Percentiles rank a stretch among this genome's conserved stretches.
phyloP scores from a whole-genome alignment of 2,797 vertebrate genomes.

The Myotis daubentonii region DNA sequence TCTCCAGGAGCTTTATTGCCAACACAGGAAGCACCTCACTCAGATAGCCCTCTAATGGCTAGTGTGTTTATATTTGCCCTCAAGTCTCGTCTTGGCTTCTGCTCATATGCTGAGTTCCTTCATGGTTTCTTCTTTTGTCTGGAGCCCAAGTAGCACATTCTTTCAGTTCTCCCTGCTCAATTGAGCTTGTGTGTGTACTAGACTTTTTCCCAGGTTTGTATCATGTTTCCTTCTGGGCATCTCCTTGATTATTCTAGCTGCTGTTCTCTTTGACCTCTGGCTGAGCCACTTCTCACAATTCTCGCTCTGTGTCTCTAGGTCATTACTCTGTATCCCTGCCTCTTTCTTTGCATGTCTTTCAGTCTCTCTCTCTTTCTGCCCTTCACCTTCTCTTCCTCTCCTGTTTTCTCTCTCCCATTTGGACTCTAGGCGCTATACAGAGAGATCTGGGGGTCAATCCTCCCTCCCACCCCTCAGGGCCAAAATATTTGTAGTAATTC shows the following conservation, averaged over 20 bases:
- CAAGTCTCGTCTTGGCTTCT: background rate
- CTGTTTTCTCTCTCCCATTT: background rate
- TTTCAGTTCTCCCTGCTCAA: background rate
- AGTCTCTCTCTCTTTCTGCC: background rate
- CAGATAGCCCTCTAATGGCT: background rate
- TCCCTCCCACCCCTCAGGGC: background rate
- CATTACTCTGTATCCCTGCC: background rate
- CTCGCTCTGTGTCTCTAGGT: background rate
- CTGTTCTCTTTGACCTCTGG: background rate
- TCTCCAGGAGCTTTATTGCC: background rate
- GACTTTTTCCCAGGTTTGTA: background rate
- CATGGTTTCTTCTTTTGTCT: background rate
- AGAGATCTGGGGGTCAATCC: background rate
- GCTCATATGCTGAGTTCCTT: background rate
- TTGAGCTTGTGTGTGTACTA: background rate
- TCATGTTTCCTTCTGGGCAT: background rate
- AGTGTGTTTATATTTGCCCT: background rate
- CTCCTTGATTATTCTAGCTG: background rate
- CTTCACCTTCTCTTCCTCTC: background rate
- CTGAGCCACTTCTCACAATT: background rate
- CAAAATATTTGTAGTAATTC: slow-evolving; percentile 9
- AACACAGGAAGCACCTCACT: background rate
- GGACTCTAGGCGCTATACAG: background rate
- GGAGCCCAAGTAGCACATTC: background rate
- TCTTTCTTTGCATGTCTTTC: background rate